phyloP scores from a whole-genome alignment of 2,113 vertebrate species.

The Microtus oregoni region DNA sequence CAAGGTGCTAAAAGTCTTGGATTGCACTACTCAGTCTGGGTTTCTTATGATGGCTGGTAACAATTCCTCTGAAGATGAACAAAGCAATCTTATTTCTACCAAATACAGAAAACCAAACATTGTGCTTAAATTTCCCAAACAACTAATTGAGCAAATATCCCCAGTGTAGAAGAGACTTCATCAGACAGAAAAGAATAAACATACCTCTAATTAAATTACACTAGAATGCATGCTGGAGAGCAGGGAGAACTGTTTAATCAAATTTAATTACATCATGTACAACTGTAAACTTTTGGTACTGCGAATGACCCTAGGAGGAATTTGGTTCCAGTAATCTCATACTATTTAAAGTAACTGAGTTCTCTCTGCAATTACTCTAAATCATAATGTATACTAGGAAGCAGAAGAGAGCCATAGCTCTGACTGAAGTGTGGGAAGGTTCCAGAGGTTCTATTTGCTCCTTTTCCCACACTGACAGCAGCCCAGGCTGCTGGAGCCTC shows the following conservation, averaged over 20 bases:
- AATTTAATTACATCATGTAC: slow-evolving; percentile 32
- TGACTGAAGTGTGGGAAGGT: background rate
- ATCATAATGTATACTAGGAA: background rate
- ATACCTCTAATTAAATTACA: slow-evolving; percentile 41
- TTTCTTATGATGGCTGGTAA: background rate
- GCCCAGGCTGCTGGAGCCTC: background rate
- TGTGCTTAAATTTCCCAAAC: slow-evolving; percentile 28
- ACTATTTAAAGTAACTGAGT: background rate
- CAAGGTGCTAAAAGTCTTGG: background rate
- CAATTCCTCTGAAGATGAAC: background rate
- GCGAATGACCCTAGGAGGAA: slow-evolving; percentile 30
- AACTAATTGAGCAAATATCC: slow-evolving; percentile 30
- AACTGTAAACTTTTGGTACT: background rate
- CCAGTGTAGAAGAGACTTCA: background rate
- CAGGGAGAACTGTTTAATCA: slow-evolving; percentile 29
- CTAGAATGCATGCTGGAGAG: background rate
- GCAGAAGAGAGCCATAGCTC: background rate
- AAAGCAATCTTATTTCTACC: slow-evolving; percentile 11
- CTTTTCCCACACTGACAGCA: background rate
- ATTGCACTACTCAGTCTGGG: background rate
- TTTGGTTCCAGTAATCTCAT: background rate
- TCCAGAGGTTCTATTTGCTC: background rate
- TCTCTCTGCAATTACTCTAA: background rate
- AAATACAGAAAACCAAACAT: slow-evolving; percentile 27
- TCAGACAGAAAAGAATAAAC: background rate